Evolutionary conservation across 2,113 vertebrate species (phyloP).

Genomic region (Castor canadensis): DNA sequence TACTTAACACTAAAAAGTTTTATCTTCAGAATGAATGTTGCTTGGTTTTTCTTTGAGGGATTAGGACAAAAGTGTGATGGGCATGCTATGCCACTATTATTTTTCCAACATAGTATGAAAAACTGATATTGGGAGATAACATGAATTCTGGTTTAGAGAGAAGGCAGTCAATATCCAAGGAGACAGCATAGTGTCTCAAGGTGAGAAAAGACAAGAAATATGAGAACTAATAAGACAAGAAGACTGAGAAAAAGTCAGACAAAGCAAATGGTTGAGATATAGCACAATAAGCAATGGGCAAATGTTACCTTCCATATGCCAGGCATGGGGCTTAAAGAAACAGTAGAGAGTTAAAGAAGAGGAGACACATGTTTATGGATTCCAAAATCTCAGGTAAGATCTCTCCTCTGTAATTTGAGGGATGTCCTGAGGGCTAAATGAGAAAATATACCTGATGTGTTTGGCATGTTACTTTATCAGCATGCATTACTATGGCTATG

Average conservation of each 20-base stretch:
- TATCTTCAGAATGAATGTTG: background rate
- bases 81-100: conserved; percentile 10
- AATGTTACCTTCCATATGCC: background rate
- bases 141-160: background rate
- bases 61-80: background rate
- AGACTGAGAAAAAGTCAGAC: background rate
- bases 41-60: background rate
- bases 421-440: background rate
- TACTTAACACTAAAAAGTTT: background rate
- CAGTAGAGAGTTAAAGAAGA: rapidly evolving
- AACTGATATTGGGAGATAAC: conserved; percentile 33
- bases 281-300: background rate
- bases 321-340: background rate
- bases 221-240: background rate
- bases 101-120: conserved; percentile 18
- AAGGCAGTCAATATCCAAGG: background rate
- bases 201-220: conserved; percentile 32
- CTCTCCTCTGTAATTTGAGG: background rate
- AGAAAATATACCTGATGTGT: background rate
- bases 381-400: background rate
- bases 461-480: background rate
- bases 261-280: background rate
- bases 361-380: background rate
- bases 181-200: background rate
- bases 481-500: background rate